phyloP scores from a whole-genome alignment of 2,888 invertebrate genomes.

The Acheta domesticus region DNA sequence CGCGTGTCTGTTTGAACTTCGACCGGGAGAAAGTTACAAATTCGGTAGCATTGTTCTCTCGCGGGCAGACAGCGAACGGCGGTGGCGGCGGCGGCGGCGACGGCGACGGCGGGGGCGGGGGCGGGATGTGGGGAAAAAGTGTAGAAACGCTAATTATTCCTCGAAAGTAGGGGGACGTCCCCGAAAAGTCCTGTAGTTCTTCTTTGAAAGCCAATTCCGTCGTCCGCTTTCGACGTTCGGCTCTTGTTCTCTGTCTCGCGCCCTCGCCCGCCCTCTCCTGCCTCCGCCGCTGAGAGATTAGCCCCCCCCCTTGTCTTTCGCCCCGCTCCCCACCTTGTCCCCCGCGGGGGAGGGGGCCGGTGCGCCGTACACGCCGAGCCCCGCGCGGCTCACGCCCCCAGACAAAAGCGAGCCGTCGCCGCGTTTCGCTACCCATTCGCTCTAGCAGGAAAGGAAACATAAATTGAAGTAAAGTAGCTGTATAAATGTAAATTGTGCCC shows the following conservation, averaged over 20 bases:
- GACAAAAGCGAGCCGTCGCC: no score
- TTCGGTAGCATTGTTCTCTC: neutral
- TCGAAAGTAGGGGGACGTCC: neutral
- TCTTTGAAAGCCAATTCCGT: neutral
- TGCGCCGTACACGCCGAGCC: no score
- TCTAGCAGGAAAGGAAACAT: neutral
- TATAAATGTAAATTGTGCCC: conserved; percentile 18
- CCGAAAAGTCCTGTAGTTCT: neutral
- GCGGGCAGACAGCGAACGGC: neutral
- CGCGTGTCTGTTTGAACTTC: neutral
- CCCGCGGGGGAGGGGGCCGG: no score
- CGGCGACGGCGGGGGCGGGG: no score
- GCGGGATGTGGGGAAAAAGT: neutral
- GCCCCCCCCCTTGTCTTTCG: no score
- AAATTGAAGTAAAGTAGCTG: conserved; percentile 18
- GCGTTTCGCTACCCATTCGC: no score
- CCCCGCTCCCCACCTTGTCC: no score
- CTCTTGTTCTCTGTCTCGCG: no score
- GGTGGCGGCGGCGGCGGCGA: neutral
- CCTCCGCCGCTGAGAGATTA: no score
- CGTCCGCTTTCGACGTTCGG: neutral
- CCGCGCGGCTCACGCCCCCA: no score
- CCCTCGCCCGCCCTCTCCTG: no score
- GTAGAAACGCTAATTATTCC: conserved; percentile 4
- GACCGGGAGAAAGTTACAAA: neutral